Conservation (phyloP, 2,888 invertebrate genomes). For the Bombyx huttoni region DNA sequence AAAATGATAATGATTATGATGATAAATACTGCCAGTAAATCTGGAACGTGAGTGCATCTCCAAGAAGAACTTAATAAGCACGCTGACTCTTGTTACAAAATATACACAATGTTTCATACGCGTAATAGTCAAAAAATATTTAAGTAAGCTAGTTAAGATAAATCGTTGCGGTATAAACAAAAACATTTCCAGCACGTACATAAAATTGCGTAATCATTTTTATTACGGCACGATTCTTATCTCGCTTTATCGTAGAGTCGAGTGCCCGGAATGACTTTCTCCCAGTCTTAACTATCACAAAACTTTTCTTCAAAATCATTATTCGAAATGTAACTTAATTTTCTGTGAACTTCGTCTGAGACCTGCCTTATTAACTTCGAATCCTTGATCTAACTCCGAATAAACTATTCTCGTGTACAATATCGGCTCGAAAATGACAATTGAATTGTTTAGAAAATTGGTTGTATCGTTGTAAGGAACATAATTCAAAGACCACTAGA, state of each 20-base stretch:
- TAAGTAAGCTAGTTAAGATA: not conserved
- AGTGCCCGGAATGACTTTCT: not conserved
- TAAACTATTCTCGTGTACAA: not conserved
- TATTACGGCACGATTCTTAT: not conserved
- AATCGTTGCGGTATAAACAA: not conserved
- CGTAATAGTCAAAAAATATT: not conserved
- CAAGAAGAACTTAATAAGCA: too few relatives aligned
- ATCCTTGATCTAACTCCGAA: slow-evolving; percentile 15
- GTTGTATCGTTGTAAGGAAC: not conserved
- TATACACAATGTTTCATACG: too few relatives aligned
- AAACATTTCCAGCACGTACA: not conserved
- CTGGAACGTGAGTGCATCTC: too few relatives aligned
- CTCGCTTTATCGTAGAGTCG: not conserved
- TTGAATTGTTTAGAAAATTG: too few relatives aligned
- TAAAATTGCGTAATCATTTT: not conserved
- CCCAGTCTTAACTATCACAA: not conserved
- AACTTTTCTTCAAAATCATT: not conserved
- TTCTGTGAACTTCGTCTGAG: slow-evolving; percentile 24
- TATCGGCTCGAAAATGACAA: not conserved
- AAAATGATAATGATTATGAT: too few relatives aligned
- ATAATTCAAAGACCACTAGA: not conserved
- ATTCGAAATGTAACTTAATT: not conserved
- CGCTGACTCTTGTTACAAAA: too few relatives aligned
- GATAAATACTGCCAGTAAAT: too few relatives aligned
- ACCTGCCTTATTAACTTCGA: slow-evolving; percentile 30